A percentile compares a stretch with the other conserved stretches of the same genome.
phyloP scores from a whole-genome alignment of 1,140 invertebrate genomes.

The Halictus rubicundus region DNA sequence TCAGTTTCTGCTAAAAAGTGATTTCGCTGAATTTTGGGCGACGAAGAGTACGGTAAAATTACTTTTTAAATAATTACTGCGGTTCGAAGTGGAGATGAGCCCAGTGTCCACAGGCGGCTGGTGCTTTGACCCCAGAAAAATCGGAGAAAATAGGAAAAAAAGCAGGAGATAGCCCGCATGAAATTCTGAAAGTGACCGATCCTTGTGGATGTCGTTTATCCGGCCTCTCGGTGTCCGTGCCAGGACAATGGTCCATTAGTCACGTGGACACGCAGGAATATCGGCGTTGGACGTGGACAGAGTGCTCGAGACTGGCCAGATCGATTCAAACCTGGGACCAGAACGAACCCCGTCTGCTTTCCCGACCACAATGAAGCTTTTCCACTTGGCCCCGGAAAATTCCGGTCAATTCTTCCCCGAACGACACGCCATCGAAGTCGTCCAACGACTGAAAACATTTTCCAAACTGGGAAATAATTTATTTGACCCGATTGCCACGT shows the following conservation, averaged over 20 bases:
- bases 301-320: conserved; percentile 7
- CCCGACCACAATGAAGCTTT: not conserved
- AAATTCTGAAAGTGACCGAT: not conserved
- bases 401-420: not conserved
- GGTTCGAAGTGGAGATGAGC: too few species aligned
- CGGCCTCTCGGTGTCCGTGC: not conserved
- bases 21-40: too few species aligned
- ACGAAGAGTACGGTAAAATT: too few species aligned
- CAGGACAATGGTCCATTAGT: conserved; percentile 44
- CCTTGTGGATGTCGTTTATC: not conserved
- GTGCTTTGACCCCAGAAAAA: too few species aligned
- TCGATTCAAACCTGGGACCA: conserved; percentile 16
- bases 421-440: not conserved
- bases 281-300: conserved; percentile 12
- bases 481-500: too few species aligned
- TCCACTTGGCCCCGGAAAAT: not conserved
- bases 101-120: too few species aligned
- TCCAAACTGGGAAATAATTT: too few species aligned
- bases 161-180: too few species aligned
- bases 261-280: conserved; percentile 23
- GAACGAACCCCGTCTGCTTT: not conserved
- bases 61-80: too few species aligned
- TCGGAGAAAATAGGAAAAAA: too few species aligned
- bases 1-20: too few species aligned
- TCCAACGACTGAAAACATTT: too few species aligned